Conservation (phyloP, 2,797 vertebrate genomes). For the Liasis olivaceus region DNA sequence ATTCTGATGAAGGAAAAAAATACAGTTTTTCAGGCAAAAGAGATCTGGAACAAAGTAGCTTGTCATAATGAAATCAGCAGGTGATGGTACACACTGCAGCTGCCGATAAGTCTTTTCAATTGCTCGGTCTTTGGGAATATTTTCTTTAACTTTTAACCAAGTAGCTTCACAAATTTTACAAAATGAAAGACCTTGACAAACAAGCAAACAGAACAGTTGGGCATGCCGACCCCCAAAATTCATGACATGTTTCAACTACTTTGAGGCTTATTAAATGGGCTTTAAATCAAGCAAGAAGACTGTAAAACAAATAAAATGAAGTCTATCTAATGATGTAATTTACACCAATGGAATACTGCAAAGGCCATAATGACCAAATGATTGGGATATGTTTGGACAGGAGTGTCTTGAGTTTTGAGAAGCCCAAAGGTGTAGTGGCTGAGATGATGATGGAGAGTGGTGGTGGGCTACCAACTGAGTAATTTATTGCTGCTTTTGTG, state of each 20-base stretch:
- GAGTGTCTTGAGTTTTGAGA: neutral
- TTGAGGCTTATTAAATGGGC: slow-evolving; percentile 7
- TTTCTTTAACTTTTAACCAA: slow-evolving; percentile 53
- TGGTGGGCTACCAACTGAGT: neutral
- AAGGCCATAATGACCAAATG: neutral
- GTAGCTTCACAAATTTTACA: slow-evolving; percentile 50
- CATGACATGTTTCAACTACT: slow-evolving; percentile 27
- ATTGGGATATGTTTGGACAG: neutral
- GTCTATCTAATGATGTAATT: neutral
- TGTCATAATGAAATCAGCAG: slow-evolving; percentile 55
- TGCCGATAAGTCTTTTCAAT: slow-evolving; percentile 34
- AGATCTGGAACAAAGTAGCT: slow-evolving; percentile 51
- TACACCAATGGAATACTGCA: neutral
- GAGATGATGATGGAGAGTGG: neutral
- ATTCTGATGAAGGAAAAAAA: slow-evolving; percentile 33
- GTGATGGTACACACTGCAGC: slow-evolving; percentile 50
- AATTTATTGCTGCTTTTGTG: neutral
- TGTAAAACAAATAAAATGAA: slow-evolving; percentile 19
- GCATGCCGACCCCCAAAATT: slow-evolving; percentile 42
- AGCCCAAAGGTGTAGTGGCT: neutral
- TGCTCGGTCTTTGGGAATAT: slow-evolving; percentile 32
- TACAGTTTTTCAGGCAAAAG: slow-evolving; percentile 44
- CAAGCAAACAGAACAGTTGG: slow-evolving; percentile 54
- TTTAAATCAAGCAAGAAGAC: neutral
- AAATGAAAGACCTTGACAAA: slow-evolving; percentile 36